Conservation (phyloP, 2,888 invertebrate species). For the Mimas tiliae region DNA sequence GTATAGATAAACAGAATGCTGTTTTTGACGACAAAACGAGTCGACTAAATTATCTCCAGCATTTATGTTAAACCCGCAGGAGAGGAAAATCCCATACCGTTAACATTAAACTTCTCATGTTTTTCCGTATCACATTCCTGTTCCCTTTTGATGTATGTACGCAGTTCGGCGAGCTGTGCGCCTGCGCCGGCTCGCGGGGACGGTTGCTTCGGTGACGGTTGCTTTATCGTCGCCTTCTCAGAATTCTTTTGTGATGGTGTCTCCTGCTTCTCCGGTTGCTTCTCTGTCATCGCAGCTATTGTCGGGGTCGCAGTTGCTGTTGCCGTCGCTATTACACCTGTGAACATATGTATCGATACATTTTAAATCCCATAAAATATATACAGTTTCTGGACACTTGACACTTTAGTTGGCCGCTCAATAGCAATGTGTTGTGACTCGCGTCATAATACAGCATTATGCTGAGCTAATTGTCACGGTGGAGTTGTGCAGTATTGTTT, state of each 20-base stretch:
- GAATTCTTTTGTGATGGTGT: constrained; percentile 39
- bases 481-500: no score
- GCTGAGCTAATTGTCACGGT: no score
- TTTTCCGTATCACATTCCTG: constrained; percentile 39
- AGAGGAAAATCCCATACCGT: constrained; percentile 51
- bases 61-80: no score
- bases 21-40: no score
- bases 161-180: constrained; percentile 31
- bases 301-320: constrained; percentile 61
- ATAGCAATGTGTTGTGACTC: no score
- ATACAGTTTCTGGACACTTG: no score
- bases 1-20: no score
- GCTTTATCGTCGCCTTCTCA: constrained; percentile 34
- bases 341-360: background rate
- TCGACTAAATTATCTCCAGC: no score
- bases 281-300: constrained; percentile 46
- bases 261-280: constrained; percentile 32
- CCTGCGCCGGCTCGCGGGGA: constrained; percentile 30
- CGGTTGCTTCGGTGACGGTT: constrained; percentile 25
- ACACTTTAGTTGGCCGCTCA: no score
- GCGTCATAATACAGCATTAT: no score
- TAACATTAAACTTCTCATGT: constrained; percentile 61
- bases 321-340: constrained; percentile 60
- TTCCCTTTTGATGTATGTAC: constrained; percentile 38
- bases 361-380: no score